Evolutionary conservation across 2,113 vertebrate species (phyloP).

Genomic region (Seriola rivoliana): DNA sequence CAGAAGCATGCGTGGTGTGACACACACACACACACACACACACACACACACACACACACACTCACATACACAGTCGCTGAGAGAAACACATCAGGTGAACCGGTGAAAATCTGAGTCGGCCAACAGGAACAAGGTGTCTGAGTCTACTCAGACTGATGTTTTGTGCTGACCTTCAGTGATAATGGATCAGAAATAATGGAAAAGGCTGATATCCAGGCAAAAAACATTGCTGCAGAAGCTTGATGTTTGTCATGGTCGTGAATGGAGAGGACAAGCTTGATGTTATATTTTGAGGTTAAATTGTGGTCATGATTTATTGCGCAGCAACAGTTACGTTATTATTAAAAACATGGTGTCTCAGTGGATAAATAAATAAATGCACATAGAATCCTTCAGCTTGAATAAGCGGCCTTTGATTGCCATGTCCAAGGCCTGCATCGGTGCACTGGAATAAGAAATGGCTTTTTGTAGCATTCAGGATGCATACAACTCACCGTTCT

Average conservation of each 20-base stretch:
- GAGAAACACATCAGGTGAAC: constrained; percentile 62
- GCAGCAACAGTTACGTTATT: constrained; percentile 6
- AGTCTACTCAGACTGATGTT: constrained; percentile 67
- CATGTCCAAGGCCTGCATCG: not conserved
- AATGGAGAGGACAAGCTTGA: constrained; percentile 10
- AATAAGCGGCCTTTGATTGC: constrained; percentile 32
- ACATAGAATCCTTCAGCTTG: not conserved
- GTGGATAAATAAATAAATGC: not conserved
- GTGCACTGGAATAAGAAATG: not conserved
- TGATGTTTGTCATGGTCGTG: constrained; percentile 43
- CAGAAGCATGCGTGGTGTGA: constrained; percentile 22
- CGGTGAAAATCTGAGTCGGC: constrained; percentile 56
- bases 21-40: not conserved
- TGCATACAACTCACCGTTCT: constrained; percentile 1
- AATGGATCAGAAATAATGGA: constrained; percentile 75
- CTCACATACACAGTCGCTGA: constrained; percentile 22
- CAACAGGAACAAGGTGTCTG: constrained; percentile 67
- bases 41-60: not conserved
- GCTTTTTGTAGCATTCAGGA: not conserved
- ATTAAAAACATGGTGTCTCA: constrained; percentile 13
- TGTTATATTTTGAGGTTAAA: constrained; percentile 22
- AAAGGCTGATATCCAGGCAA: constrained; percentile 59
- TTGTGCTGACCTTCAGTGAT: constrained; percentile 69
- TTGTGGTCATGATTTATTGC: constrained; percentile 24
- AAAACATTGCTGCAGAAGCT: constrained; percentile 33